Base-by-base conservation (phyloP, 2,888 invertebrate species). In the Chloromyia formosa region DNA sequence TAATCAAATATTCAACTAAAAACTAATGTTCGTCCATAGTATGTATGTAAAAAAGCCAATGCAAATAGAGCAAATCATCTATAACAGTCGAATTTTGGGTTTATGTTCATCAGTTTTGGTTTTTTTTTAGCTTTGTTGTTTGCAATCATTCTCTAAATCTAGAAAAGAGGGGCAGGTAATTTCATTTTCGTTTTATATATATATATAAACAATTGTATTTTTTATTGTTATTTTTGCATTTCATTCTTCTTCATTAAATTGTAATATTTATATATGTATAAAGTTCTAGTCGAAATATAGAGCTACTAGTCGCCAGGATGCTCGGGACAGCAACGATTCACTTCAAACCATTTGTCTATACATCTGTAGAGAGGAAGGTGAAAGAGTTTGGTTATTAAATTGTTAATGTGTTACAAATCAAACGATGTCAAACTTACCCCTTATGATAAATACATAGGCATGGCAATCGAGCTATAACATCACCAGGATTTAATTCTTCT, bases 371-470 rank as follows among this genome's bases (percentile, higher is more conserved):
- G 60, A n/a, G 23, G 75, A 79, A 62, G 53, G 54, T 14, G 16
- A 35, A 40, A 60, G 73, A 80, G 77, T 68, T 53, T 14, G n/a
- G 22, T 53, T 2, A 7, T 7, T 53, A 49, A 14, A 27, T 27
- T 27, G 10, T 22, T 40, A 53, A 60, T 16, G 61, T 18, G 58
- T 40, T 45, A 66, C 53, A 73, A 54, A 40, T 64, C 23, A 35
- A 45, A 53, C 3, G n/a, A n/a, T n/a, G n/a, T 49, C 49, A 56
- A 20, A 58, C 74, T 88, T 86, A 97, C 97, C 92, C 92, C 90
- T 98, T 98, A 88, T 99, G 98, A 88, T 98, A 98, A 89, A 98
- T 96, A 91, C 98, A 98, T 83, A 99, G 93, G 88, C 98, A 98
- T 83, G 98, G 98, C 87, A 98, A 91, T 86, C 98, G 93, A 82